These are phyloP conservation scores for Coenonympha arcania DNA, from an alignment of 2,888 invertebrate species.

Conservation along the genomic window DNA sequence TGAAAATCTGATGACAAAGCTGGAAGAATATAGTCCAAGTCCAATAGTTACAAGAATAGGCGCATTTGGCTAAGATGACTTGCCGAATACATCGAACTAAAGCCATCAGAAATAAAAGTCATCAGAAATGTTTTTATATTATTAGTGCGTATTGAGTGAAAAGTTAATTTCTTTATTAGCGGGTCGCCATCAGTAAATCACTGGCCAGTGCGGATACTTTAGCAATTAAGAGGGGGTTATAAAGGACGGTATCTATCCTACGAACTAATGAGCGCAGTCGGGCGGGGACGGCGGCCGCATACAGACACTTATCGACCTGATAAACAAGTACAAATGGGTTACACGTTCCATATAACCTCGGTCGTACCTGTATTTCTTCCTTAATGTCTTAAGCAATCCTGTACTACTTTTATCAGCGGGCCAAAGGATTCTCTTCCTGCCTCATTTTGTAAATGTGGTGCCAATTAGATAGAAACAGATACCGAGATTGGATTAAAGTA, in stretches of 20 bases:
- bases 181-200: constrained; percentile 48
- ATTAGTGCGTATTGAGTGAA: constrained; percentile 10
- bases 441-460: constrained; percentile 53
- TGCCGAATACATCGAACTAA: no score
- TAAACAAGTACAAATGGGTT: constrained; percentile 70
- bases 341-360: constrained; percentile 56
- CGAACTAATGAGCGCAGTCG: constrained; percentile 61
- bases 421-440: constrained; percentile 45
- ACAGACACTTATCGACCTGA: constrained; percentile 61
- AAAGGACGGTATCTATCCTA: constrained; percentile 52
- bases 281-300: constrained; percentile 47
- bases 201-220: constrained; percentile 45
- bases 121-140: neutral
- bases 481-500: constrained; percentile 22
- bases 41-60: no score
- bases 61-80: no score
- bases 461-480: constrained; percentile 35
- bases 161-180: constrained; percentile 31
- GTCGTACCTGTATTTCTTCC: constrained; percentile 52
- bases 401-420: constrained; percentile 54
- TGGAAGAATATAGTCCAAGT: no score
- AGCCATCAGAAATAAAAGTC: no score
- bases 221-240: constrained; percentile 62
- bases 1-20: no score
- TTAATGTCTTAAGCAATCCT: constrained; percentile 59